Evolutionary conservation across 2,888 invertebrate genomes (phyloP).

Genomic region (Cybosia mesomella): DNA sequence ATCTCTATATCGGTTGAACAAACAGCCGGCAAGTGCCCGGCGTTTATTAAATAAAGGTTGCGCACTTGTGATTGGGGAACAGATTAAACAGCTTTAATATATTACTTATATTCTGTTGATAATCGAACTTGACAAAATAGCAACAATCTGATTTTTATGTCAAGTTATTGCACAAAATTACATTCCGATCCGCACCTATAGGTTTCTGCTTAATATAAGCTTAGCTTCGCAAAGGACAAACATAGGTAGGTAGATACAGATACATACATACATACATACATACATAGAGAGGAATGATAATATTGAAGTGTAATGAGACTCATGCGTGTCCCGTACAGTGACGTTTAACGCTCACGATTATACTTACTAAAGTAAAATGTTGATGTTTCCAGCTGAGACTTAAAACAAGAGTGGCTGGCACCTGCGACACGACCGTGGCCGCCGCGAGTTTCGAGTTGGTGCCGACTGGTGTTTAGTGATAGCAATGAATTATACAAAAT

Average conservation of each 20-base stretch:
- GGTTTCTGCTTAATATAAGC: no score
- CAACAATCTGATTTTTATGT: background rate
- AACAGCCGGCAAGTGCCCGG: conserved; percentile 34
- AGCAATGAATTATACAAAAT: background rate
- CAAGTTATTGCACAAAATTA: background rate
- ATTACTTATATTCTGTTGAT: background rate
- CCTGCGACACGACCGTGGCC: background rate
- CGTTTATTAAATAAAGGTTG: conserved; percentile 20
- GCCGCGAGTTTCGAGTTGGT: background rate
- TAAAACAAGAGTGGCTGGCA: background rate
- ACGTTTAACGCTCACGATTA: background rate
- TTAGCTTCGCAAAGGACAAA: background rate
- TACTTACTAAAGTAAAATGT: background rate
- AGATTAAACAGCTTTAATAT: conserved; percentile 14
- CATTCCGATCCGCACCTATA: no score
- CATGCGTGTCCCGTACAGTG: no score
- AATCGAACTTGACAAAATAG: background rate
- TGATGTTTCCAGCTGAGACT: background rate
- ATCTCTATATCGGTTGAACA: conserved; percentile 52
- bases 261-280: no score
- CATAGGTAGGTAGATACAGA: background rate
- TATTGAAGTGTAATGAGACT: no score
- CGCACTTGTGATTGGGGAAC: conserved; percentile 30
- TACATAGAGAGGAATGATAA: no score
- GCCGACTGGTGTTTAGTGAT: background rate